phyloP scores from a whole-genome alignment of 2,888 invertebrate genomes.

The Brachyptera risi region DNA sequence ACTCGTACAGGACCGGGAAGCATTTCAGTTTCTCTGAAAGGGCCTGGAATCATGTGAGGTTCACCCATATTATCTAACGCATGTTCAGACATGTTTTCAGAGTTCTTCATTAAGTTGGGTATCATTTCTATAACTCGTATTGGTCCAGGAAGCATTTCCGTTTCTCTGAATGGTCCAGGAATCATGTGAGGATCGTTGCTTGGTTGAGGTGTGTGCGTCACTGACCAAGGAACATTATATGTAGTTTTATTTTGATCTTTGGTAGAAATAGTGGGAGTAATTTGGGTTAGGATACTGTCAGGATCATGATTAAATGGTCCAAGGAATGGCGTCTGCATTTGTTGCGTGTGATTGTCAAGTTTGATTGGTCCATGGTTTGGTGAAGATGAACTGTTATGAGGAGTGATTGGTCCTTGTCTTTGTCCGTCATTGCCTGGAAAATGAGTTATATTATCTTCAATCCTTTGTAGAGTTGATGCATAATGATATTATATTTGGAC shows the following conservation, averaged over 20 bases:
- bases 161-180: background rate
- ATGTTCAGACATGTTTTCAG: background rate
- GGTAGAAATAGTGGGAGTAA: no score
- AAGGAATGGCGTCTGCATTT: slow-evolving; percentile 25
- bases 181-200: background rate
- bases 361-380: slow-evolving; percentile 18
- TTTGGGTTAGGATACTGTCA: no score
- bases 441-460: background rate
- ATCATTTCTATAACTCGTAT: slow-evolving; percentile 22
- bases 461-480: no score
- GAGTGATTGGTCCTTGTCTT: slow-evolving; percentile 1
- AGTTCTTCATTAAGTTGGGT: background rate
- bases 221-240: background rate
- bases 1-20: background rate
- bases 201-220: background rate
- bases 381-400: slow-evolving; percentile 12
- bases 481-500: no score
- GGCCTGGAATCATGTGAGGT: background rate
- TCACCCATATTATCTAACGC: background rate
- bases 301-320: no score
- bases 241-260: background rate
- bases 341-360: slow-evolving; percentile 9
- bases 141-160: slow-evolving; percentile 15
- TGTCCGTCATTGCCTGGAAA: slow-evolving; percentile 6
- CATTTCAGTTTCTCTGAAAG: background rate